Percentiles rank a stretch among this genome's conserved stretches.
phyloP scores from a whole-genome alignment of 2,797 vertebrate genomes.

The Nasua narica region DNA sequence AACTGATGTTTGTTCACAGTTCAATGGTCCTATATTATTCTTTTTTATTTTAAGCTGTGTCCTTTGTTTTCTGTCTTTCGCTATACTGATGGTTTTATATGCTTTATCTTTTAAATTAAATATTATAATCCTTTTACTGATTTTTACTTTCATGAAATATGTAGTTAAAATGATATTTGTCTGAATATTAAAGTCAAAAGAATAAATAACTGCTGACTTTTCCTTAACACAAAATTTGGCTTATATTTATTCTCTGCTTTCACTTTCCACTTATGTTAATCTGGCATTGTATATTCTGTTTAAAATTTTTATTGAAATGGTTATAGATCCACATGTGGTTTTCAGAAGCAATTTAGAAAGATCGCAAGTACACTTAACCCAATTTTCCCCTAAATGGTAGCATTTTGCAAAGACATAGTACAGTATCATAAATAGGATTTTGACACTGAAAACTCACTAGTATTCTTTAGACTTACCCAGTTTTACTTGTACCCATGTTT shows the following conservation, averaged over 20 bases:
- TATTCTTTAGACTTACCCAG: neutral
- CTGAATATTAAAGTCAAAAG: constrained; percentile 4
- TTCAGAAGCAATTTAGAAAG: neutral
- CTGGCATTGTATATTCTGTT: neutral
- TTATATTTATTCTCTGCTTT: neutral
- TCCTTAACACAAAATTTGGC: neutral
- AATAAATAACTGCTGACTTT: neutral
- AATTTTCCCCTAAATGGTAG: neutral
- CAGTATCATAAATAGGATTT: neutral
- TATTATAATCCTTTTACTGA: neutral
- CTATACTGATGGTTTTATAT: neutral
- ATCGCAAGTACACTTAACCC: neutral
- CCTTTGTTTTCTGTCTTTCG: constrained; percentile 48
- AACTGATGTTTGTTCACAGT: neutral
- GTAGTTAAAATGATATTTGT: constrained; percentile 23
- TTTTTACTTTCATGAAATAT: constrained; percentile 39
- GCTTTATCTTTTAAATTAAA: constrained; percentile 32
- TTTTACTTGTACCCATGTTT: neutral
- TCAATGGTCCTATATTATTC: neutral
- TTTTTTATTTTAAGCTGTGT: neutral
- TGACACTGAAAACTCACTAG: neutral
- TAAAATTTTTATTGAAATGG: neutral
- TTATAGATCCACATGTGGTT: neutral
- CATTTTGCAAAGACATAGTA: neutral
- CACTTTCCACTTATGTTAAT: neutral